Evolutionary conservation across 2,113 vertebrate species (phyloP).

Genomic region (Pedetes capensis): DNA sequence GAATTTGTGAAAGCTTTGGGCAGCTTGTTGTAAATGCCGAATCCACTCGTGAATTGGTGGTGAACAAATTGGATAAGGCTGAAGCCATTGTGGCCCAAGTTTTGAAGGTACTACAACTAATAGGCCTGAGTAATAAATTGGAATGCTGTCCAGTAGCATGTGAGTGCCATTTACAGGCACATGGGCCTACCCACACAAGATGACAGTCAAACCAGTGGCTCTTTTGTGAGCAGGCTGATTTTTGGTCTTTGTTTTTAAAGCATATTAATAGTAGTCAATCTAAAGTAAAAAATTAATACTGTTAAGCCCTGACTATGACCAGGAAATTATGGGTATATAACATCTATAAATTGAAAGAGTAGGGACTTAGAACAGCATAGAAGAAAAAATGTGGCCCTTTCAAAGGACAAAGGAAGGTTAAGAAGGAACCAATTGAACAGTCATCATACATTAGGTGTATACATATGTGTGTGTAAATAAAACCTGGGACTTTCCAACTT

Average conservation of each 20-base stretch:
- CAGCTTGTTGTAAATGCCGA: not conserved
- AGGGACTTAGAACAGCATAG: not conserved
- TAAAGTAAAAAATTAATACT: not conserved
- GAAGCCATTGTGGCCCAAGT: not conserved
- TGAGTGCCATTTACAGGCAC: not conserved
- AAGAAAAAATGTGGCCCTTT: not conserved
- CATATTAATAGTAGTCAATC: not conserved
- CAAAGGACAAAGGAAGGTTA: not conserved
- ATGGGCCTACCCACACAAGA: not conserved
- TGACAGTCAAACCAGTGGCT: not conserved
- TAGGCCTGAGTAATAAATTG: not conserved
- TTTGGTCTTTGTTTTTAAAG: not conserved
- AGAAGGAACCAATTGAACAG: not conserved
- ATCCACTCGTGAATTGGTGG: not conserved
- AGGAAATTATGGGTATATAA: not conserved
- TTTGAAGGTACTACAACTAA: not conserved
- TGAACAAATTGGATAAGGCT: not conserved
- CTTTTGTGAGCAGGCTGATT: not conserved
- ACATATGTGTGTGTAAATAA: not conserved
- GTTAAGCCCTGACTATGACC: not conserved
- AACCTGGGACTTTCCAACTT: not conserved
- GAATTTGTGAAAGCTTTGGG: not conserved
- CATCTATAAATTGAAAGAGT: not conserved
- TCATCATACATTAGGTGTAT: not conserved
- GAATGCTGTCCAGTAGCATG: slow-evolving; percentile 32